Evolutionary conservation across 2,797 vertebrate genomes (phyloP).

Genomic region (Erithacus rubecula): DNA sequence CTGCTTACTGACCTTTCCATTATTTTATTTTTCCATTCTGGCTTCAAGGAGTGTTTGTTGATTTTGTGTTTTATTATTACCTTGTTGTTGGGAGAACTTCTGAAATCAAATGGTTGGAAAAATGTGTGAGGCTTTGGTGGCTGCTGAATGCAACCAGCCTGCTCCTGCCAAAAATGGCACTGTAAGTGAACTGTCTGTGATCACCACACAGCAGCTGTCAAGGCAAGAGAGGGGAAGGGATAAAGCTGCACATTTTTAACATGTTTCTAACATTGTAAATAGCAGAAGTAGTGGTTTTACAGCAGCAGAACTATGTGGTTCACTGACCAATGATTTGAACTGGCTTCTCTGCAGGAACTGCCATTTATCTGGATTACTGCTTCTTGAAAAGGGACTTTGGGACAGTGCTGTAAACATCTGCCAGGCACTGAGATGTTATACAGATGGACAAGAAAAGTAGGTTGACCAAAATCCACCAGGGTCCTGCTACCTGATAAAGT

Average conservation of each 20-base stretch:
- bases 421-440: background rate
- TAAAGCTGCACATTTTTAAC: background rate
- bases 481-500: background rate
- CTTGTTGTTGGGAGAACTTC: background rate
- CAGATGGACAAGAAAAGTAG: background rate
- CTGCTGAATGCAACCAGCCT: background rate
- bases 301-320: constrained; percentile 32
- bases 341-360: background rate
- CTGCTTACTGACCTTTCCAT: background rate
- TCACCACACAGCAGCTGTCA: constrained; percentile 28
- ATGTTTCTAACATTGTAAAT: background rate
- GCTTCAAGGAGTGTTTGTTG: background rate
- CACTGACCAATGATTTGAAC: constrained; percentile 23
- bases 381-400: background rate
- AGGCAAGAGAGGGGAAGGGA: background rate
- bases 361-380: background rate
- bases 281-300: constrained; percentile 30
- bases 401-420: background rate
- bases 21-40: background rate
- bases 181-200: background rate
- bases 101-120: background rate
- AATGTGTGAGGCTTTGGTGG: background rate
- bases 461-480: background rate
- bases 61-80: background rate
- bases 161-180: background rate